A percentile compares a stretch with the other conserved stretches of the same genome.
Conservation (phyloP, 2,888 invertebrate genomes). For the Hypomecis punctinalis region DNA sequence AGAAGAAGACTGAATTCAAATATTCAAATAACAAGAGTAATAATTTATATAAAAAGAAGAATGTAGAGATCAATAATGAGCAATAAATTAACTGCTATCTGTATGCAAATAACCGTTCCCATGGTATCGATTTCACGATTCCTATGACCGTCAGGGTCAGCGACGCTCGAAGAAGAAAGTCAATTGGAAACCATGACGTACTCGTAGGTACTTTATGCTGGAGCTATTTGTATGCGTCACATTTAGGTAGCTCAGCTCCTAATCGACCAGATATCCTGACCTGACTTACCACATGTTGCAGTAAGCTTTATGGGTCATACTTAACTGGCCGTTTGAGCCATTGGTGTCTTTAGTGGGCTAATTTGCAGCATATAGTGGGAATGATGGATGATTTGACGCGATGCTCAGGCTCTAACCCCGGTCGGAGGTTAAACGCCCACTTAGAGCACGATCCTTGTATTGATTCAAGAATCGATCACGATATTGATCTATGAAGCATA, state of each 20-base stretch:
- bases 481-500: conserved; percentile 52
- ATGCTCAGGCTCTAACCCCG: conserved; percentile 68
- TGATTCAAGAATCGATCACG: conserved; percentile 79
- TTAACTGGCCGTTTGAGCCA: conserved; percentile 55
- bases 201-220: conserved; percentile 57
- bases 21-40: too few species aligned
- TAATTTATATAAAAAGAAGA: background rate
- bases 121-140: conserved; percentile 66
- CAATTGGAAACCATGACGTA: conserved; percentile 76
- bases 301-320: conserved; percentile 37
- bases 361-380: conserved; percentile 74
- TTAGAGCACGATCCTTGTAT: conserved; percentile 80
- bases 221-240: conserved; percentile 76
- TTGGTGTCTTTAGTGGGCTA: conserved; percentile 74
- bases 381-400: conserved; percentile 79
- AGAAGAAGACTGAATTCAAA: too few species aligned
- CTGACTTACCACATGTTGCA: background rate
- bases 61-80: conserved; percentile 25
- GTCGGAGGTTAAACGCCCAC: conserved; percentile 81
- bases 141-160: conserved; percentile 63
- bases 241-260: conserved; percentile 58
- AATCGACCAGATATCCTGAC: conserved; percentile 42
- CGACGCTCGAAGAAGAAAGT: conserved; percentile 69
- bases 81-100: conserved; percentile 42
- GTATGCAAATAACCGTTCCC: conserved; percentile 65